phyloP scores from a whole-genome alignment of 2,797 vertebrate genomes.

The Denticeps clupeoides region DNA sequence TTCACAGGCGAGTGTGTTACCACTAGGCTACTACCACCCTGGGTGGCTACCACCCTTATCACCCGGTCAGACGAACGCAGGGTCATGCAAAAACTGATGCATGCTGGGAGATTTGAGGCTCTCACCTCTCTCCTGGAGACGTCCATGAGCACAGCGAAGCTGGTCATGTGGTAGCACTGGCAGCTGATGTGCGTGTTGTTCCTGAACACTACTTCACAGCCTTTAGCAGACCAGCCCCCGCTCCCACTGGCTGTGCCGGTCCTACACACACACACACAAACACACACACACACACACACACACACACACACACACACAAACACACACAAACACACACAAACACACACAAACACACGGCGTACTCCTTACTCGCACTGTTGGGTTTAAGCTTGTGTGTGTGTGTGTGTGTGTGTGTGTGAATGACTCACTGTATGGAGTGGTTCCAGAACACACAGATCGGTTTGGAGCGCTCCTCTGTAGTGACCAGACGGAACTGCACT shows the following conservation, averaged over 20 bases:
- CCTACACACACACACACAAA: slow-evolving; percentile 37
- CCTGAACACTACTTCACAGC: slow-evolving; percentile 83
- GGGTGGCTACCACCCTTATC: too few relatives aligned
- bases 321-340: background rate
- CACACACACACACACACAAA: slow-evolving; percentile 2
- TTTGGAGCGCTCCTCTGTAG: slow-evolving; percentile 86
- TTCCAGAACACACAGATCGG: slow-evolving; percentile 98
- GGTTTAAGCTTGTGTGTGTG: background rate
- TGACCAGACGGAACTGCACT: slow-evolving; percentile 82
- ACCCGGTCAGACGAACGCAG: too few relatives aligned
- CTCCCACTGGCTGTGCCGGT: slow-evolving; percentile 38
- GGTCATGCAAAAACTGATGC: too few relatives aligned
- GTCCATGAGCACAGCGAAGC: slow-evolving; percentile 92
- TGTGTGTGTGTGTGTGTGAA: slow-evolving; percentile 3
- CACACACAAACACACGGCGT: background rate
- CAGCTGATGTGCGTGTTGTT: slow-evolving; percentile 89
- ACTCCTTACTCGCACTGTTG: background rate
- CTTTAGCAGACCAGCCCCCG: slow-evolving; percentile 85
- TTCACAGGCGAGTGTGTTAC: too few relatives aligned
- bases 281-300: slow-evolving; percentile 9
- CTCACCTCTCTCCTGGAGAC: slow-evolving; percentile 82
- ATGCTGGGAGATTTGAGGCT: too few relatives aligned
- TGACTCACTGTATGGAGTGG: slow-evolving; percentile 78
- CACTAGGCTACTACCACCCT: too few relatives aligned
- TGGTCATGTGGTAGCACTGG: slow-evolving; percentile 92